phyloP scores from a whole-genome alignment of 2,797 vertebrate genomes.

The Helostoma temminkii region DNA sequence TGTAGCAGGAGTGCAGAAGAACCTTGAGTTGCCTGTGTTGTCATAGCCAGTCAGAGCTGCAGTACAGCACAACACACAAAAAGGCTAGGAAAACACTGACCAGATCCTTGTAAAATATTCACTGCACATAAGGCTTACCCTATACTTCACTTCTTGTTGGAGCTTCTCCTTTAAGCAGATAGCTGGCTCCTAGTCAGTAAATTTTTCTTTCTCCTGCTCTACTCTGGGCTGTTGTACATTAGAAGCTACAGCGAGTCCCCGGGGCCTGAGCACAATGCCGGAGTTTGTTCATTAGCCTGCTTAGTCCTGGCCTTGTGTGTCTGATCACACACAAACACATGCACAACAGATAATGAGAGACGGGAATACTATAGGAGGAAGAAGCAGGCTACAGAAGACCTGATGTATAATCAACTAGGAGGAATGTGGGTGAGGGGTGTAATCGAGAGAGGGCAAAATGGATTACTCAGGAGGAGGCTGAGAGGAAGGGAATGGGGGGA shows the following conservation, averaged over 20 bases:
- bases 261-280: conserved; percentile 70
- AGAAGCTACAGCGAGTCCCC: conserved; percentile 71
- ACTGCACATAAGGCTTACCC: no score
- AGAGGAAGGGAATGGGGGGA: conserved; percentile 5
- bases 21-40: not conserved
- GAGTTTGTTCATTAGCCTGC: conserved; percentile 82
- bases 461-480: conserved; percentile 13
- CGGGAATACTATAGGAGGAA: conserved; percentile 67
- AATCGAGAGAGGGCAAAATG: conserved; percentile 32
- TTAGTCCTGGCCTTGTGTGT: conserved; percentile 73
- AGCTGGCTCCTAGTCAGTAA: conserved; percentile 57
- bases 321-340: conserved; percentile 75
- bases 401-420: conserved; percentile 60
- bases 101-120: no score
- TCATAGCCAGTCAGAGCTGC: not conserved
- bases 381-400: conserved; percentile 45
- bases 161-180: conserved; percentile 62
- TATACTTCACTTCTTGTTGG: conserved; percentile 24
- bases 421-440: conserved; percentile 25
- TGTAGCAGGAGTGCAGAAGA: not conserved
- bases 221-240: conserved; percentile 72
- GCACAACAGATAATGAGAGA: conserved; percentile 71
- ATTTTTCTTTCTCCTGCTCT: conserved; percentile 46
- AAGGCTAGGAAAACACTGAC: conserved; percentile 16
- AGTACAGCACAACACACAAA: conserved; percentile 14